Evolutionary conservation across 2,113 vertebrate genomes (phyloP).

Genomic region (Xiphorhynchus elegans): DNA sequence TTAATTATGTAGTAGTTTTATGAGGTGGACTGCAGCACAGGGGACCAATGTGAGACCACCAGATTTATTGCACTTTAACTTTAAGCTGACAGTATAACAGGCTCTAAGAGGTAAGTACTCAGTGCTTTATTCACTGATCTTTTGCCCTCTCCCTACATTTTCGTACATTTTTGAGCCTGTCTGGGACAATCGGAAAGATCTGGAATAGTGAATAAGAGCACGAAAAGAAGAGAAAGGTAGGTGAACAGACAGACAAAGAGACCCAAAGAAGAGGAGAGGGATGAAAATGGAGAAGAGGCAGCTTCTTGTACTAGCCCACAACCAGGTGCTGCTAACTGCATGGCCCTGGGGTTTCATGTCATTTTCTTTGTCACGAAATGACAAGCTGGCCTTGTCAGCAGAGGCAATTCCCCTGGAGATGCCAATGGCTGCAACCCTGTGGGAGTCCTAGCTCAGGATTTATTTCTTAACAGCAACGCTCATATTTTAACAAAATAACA

Average conservation of each 20-base stretch:
- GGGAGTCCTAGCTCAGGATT: background rate
- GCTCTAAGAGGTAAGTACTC: conserved; percentile 68
- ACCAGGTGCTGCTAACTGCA: background rate
- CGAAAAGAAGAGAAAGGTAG: background rate
- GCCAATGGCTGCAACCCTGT: background rate
- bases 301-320: background rate
- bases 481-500: background rate
- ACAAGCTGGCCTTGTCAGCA: background rate
- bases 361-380: background rate
- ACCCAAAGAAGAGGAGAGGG: background rate
- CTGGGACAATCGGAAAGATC: background rate
- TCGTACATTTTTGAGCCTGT: background rate
- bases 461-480: background rate
- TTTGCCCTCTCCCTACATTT: conserved; percentile 47
- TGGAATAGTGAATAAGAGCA: background rate
- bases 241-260: background rate
- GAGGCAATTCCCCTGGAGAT: background rate
- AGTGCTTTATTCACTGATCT: conserved; percentile 55
- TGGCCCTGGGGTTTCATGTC: background rate
- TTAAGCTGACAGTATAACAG: conserved; percentile 70
- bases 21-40: conserved; percentile 71
- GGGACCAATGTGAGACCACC: conserved; percentile 61
- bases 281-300: background rate
- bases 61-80: conserved; percentile 76
- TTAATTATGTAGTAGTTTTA: conserved; percentile 82